Evolutionary conservation across 2,113 vertebrate species (phyloP), one percentile per base, ranked within the genome.

Genomic region (Rhombomys opimus): DNA sequence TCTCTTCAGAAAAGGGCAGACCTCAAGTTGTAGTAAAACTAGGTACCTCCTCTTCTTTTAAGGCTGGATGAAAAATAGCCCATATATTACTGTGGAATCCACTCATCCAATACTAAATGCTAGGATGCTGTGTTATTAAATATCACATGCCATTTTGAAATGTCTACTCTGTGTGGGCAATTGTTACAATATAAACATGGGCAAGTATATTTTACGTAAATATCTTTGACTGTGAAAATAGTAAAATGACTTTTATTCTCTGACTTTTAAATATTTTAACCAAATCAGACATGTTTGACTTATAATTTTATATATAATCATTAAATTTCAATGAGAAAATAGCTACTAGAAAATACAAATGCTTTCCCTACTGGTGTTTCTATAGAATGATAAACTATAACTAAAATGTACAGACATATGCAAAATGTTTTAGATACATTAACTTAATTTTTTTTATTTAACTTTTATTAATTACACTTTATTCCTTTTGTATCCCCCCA

Each of bases 221-320:
- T 41, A 13, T 67, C 35, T 93, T 78, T 67, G 38, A 92, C 46
- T 90, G 77, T 70, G 86, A 32, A 90, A 70, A 65, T 3, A 61
- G 38, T 11, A 5, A 27, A 3, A 65, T 67, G 22, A 54, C 0
- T 81, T 50, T 89, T n/a, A 15, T 35, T 72, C 87, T 77, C 11
- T 22, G 12, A 20, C 5, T 72, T 73, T 23, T n/a, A 87, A 41
- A 30, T 70, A 30, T n/a, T 86, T 78, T 46, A 23, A 15, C 25
- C 15, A 8, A 84, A 65, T 84, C 30, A 81, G 1, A 80, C 9
- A 30, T 32, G 52, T 35, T 61, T 68, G 30, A 32, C 65, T n/a
- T 85, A 67, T 70, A 18, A 75, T n/a, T 41, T n/a, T 63, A 57
- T 22, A 12, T 46, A 57, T 15, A 91, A 77, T 59, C 67, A 20